A percentile compares a stretch with the other conserved stretches of the same genome.
phyloP scores from a whole-genome alignment of 2,113 vertebrate genomes.

The Percopsis transmontana region DNA sequence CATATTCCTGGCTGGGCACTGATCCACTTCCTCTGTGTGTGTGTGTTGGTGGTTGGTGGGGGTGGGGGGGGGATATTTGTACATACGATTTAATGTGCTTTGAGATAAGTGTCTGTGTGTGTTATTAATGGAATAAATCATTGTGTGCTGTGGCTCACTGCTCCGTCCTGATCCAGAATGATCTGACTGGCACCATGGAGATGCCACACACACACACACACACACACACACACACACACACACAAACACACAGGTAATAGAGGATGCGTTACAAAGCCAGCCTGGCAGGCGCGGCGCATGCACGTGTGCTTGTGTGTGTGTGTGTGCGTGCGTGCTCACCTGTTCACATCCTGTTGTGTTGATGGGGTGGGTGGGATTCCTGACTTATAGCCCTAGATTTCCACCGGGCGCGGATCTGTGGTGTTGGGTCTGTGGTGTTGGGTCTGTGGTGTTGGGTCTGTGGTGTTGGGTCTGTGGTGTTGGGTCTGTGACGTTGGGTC shows the following conservation, averaged over 20 bases:
- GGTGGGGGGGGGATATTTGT: background rate
- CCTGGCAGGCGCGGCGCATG: too few relatives aligned
- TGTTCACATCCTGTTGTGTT: background rate
- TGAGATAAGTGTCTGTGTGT: background rate
- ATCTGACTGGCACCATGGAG: conserved; percentile 87
- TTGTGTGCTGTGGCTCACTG: conserved; percentile 86
- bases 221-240: conserved; percentile 1
- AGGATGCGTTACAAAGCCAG: too few relatives aligned
- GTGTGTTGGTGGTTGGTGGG: background rate
- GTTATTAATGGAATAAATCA: conserved; percentile 91
- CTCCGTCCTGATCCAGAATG: conserved; percentile 88
- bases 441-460: too few relatives aligned
- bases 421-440: too few relatives aligned
- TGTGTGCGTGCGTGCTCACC: background rate
- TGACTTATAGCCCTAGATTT: too few relatives aligned
- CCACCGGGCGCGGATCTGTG: too few relatives aligned
- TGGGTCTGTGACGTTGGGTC: too few relatives aligned
- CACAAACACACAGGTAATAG: conserved; percentile 1
- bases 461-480: too few relatives aligned
- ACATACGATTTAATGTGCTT: background rate
- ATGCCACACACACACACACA: background rate
- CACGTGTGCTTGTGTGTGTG: conserved; percentile 12
- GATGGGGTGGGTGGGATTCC: conserved; percentile 22
- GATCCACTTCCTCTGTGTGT: background rate
- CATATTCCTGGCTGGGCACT: too few relatives aligned